Base-by-base conservation (phyloP, 2,797 vertebrate species). In the Semaprochilodus insignis region DNA sequence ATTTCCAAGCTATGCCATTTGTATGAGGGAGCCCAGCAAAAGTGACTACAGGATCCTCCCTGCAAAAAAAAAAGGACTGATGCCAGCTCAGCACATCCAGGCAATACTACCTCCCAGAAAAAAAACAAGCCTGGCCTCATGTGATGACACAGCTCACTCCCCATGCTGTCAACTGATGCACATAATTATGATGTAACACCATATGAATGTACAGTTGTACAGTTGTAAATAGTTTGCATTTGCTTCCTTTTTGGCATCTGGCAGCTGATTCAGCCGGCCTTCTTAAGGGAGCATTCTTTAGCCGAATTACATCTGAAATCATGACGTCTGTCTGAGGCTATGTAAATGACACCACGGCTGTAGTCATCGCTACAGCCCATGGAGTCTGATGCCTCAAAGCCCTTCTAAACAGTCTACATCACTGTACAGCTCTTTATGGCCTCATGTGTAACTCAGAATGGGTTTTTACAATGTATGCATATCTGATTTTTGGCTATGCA, bases 241-340 rank as follows among this genome's bases (percentile, higher is more conserved):
- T 77, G 83, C 86, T 89, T 84, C 40, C 25, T 78, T 81, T 80
- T 66, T 27, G 19, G 60, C 73, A 82, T 80, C 82, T 84, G 80
- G 79, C 77, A 88, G 90, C 88, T 88, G 88, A 91, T 90, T 92
- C 88, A 87, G 77, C 40, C 21, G 69, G 75, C 62, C 81, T 88
- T 86, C 86, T 88, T 87, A 85, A 90, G 71, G 81, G 87, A 87
- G 84, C 86, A 85, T 82, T 57, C 62, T 60, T 67, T 67, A 44
- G 71, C 72, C 54, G 55, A 31, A 36, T 51, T 13, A 71, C 65
- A 71, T 75, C 23, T 34, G 80, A 70, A 31, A 67, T 62, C n/a
- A n/a, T 62, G 54, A 71, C 19, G 67, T 78, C 67, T 40, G 48
- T 59, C 19, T 19, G 23, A 27, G 66, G 27, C 52, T 34, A 34